These are phyloP conservation scores for Porites cylindrica DNA, from an alignment of 92 coral and sea anemone genomes.

Conservation along the genomic window DNA sequence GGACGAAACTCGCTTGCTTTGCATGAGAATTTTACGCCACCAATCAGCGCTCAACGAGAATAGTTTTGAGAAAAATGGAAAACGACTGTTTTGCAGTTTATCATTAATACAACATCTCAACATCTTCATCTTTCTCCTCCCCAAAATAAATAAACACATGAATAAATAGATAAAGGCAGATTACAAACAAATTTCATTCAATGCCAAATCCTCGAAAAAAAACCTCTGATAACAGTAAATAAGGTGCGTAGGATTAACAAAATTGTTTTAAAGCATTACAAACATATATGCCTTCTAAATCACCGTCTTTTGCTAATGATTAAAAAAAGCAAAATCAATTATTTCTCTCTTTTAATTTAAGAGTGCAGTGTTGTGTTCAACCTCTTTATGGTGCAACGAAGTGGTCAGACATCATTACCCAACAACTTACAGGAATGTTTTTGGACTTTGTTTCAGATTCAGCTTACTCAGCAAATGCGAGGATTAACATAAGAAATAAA, in stretches of 20 bases:
- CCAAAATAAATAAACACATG: no score
- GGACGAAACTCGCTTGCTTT: no score
- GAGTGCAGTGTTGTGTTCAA: not conserved
- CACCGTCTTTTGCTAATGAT: not conserved
- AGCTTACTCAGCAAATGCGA: not conserved
- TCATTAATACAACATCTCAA: no score
- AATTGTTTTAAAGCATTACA: not conserved
- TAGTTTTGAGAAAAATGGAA: no score
- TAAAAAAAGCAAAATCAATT: no score
- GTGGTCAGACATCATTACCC: not conserved
- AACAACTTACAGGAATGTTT: conserved; percentile 9
- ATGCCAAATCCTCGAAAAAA: not conserved
- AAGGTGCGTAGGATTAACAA: not conserved
- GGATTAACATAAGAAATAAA: not conserved
- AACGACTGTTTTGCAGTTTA: no score
- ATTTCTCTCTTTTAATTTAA: no score
- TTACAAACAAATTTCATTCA: no score
- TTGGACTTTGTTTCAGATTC: not conserved
- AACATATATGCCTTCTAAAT: not conserved
- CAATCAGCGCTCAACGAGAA: no score
- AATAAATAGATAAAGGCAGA: not conserved
- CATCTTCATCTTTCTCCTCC: no score
- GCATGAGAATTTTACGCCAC: no score
- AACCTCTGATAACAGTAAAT: no score
- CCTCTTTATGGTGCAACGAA: not conserved